These are phyloP conservation scores for Sparus aurata DNA, from an alignment of 2,797 vertebrate species.

Conservation along the genomic window DNA sequence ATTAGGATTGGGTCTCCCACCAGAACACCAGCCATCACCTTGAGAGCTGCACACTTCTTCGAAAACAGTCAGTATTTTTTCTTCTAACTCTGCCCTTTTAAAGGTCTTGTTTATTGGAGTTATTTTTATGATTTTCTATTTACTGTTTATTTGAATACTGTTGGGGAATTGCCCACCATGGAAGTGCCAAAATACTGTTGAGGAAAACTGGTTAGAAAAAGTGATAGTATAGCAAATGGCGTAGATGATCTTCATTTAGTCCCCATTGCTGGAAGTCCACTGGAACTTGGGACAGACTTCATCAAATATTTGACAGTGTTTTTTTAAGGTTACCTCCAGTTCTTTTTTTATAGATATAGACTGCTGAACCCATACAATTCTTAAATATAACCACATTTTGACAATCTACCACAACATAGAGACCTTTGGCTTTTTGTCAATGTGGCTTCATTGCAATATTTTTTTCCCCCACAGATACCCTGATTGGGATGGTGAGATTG, in stretches of 20 bases:
- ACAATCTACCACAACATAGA: not conserved
- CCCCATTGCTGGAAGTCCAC: no score
- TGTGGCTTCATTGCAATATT: not conserved
- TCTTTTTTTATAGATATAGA: not conserved
- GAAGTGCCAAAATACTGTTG: not conserved
- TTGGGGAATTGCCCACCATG: not conserved
- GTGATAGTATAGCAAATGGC: no score
- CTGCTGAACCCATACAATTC: not conserved
- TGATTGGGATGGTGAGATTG: slow-evolving; percentile 90
- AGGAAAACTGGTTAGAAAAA: not conserved
- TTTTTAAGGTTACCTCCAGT: not conserved
- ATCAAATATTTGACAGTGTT: no score
- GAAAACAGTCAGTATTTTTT: slow-evolving; percentile 87
- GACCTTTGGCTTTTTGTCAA: not conserved
- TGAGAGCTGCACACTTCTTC: slow-evolving; percentile 89
- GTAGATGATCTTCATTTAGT: no score
- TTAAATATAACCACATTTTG: not conserved
- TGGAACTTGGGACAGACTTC: no score
- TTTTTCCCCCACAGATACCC: slow-evolving; percentile 85
- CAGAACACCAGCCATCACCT: slow-evolving; percentile 91
- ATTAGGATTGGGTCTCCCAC: slow-evolving; percentile 94
- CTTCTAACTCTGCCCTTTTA: not conserved
- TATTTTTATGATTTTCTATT: not conserved
- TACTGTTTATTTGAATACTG: no score
- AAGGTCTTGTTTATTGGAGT: not conserved